Base-by-base conservation (phyloP, 2,888 invertebrate species). In the Conchocele bisecta region DNA sequence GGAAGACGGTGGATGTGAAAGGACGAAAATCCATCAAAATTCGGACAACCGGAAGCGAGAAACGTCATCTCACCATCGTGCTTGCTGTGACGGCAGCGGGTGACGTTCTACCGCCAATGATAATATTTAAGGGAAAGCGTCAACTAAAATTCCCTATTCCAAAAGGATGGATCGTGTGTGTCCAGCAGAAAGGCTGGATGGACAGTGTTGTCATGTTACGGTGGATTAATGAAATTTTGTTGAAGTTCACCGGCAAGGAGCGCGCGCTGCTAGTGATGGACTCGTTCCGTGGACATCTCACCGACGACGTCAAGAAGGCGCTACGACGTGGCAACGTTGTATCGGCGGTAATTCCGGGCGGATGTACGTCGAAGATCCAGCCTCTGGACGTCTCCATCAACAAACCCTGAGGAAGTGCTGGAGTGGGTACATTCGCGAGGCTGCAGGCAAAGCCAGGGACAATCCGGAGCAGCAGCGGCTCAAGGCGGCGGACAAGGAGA, bases 311-410 rank as follows among this genome's bases (percentile, higher is more conserved):
- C 6, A 39, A 20, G 15, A 26, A n/a, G 20, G 37, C 26, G 20
- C 37, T 58, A 9, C n/a, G 6, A 6, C 58, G 28, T n/a, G 24
- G 31, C 33, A 66, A 66, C 51, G 26, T 33, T 4, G 41, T 22
- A 17, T 31, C 41, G 5, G 50, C 51, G 2, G 29, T 58, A 6
- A 66, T 66, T n/a, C 66, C 66, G 6, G 58, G 29, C 13, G 66
- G 66, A 6, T 66, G 66, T 26, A 58, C 48, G 1, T 26, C 33
- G 5, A 57, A 58, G 26, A 31, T 42, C 1, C 58, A 66, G 31
- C 66, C 66, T 6, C 11, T 66, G 28, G 57, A 57, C 22, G 58
- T 48, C 15, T 26, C 46, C 20, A 31, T 59, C n/a, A 57, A 57
- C 37, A 56, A 56, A 33, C 57, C 39, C n/a, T n/a, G n/a, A n/a